Conservation (phyloP, 2,113 vertebrate species). For the Lampris incognitus region DNA sequence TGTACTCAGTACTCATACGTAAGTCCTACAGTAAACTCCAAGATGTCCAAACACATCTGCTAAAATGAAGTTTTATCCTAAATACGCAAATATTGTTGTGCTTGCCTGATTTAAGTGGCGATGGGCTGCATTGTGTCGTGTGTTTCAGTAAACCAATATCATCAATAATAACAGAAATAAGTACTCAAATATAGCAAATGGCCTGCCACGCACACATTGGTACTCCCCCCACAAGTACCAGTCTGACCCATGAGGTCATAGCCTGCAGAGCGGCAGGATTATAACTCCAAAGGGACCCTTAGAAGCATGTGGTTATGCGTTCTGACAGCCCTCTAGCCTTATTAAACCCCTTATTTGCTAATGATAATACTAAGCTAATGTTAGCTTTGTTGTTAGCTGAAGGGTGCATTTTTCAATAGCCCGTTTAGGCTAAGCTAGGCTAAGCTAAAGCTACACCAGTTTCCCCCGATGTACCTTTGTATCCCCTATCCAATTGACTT, state of each 20-base stretch:
- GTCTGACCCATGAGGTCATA: constrained; percentile 90
- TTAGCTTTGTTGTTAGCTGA: constrained; percentile 71
- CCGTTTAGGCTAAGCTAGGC: constrained; percentile 42
- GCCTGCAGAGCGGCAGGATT: constrained; percentile 88
- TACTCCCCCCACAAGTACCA: constrained; percentile 83
- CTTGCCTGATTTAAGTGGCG: constrained; percentile 22
- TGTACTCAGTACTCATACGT: constrained; percentile 52
- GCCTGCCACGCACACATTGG: constrained; percentile 78
- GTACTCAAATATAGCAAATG: constrained; percentile 74
- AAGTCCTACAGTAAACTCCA: constrained; percentile 26
- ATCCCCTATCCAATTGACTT: constrained; percentile 79
- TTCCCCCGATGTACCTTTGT: constrained; percentile 40
- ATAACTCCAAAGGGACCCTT: constrained; percentile 88
- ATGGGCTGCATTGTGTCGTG: constrained; percentile 27
- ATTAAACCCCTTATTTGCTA: constrained; percentile 86
- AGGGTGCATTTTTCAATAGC: constrained; percentile 57
- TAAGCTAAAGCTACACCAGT: constrained; percentile 62
- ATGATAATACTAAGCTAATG: constrained; percentile 87
- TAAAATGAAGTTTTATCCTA: constrained; percentile 42
- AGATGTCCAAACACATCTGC: constrained; percentile 66
- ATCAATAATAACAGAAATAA: constrained; percentile 57
- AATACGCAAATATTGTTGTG: constrained; percentile 57
- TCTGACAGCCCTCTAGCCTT: constrained; percentile 89
- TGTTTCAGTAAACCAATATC: constrained; percentile 62
- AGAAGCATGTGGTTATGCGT: constrained; percentile 90